These are phyloP conservation scores for Eidolon dupreanum DNA, from an alignment of 2,797 vertebrate species.

Conservation along the genomic window DNA sequence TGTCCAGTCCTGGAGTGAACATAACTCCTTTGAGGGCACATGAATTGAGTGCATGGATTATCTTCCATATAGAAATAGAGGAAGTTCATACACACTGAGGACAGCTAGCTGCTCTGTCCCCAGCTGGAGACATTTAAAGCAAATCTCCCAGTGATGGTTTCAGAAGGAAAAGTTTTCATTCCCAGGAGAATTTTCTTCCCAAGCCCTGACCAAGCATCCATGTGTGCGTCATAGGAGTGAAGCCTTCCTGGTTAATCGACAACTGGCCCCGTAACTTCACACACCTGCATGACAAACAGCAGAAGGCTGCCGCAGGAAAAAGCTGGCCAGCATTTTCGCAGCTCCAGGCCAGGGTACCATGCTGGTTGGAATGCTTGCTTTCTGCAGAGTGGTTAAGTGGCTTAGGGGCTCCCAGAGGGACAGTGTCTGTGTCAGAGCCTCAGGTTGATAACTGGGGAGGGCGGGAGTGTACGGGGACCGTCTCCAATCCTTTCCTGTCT, in stretches of 20 bases:
- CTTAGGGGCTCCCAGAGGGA: background rate
- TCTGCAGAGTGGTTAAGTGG: background rate
- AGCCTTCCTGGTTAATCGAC: background rate
- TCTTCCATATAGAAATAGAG: background rate
- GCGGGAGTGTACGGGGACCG: background rate
- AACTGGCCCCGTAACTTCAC: background rate
- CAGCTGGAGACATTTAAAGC: background rate
- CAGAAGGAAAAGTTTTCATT: background rate
- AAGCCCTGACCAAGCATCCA: background rate
- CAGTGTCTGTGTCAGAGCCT: background rate
- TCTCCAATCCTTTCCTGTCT: background rate
- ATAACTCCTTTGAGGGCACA: too few relatives aligned
- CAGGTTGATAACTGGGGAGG: background rate
- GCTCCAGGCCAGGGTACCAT: background rate
- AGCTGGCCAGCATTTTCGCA: background rate
- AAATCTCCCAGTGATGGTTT: background rate
- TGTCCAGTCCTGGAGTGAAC: background rate
- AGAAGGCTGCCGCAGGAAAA: background rate
- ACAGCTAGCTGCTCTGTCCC: background rate
- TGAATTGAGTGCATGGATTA: background rate
- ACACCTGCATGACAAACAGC: rapidly evolving
- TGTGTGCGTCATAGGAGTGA: rapidly evolving
- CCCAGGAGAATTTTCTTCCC: background rate
- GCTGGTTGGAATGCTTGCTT: background rate
- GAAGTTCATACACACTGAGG: too few relatives aligned